Evolutionary conservation across 1,140 invertebrate species (phyloP).

Genomic region (Drosophila ananassae): DNA sequence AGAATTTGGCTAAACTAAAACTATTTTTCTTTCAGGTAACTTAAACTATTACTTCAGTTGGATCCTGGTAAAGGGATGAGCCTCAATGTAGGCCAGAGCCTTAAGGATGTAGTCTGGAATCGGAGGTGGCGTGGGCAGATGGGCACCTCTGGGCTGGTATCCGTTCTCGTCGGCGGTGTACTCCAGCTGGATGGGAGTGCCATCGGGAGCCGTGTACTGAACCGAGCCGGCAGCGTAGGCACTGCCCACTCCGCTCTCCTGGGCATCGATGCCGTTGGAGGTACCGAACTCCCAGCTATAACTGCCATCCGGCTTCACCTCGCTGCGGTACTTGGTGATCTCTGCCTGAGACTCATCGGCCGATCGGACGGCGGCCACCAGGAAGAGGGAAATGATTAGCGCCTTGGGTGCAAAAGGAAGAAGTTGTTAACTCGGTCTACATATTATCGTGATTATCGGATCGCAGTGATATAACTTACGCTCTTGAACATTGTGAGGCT

Average conservation of each 20-base stretch:
- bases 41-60: conserved; percentile 40
- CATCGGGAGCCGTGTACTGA: conserved; percentile 82
- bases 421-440: conserved; percentile 3
- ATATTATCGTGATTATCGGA: conserved; percentile 4
- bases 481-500: conserved; percentile 52
- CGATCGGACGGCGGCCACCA: conserved; percentile 42
- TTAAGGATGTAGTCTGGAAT: conserved; percentile 89
- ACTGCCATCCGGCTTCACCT: conserved; percentile 86
- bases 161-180: conserved; percentile 92
- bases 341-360: conserved; percentile 61
- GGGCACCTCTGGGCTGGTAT: conserved; percentile 89
- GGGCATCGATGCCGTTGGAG: conserved; percentile 86
- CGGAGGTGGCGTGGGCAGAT: conserved; percentile 90
- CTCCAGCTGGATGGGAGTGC: conserved; percentile 84
- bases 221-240: conserved; percentile 57
- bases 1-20: conserved; percentile 38
- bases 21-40: conserved; percentile 16
- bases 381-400: conserved; percentile 47
- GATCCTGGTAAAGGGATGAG: conserved; percentile 83
- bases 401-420: conserved; percentile 20
- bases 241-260: conserved; percentile 85
- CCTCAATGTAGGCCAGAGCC: conserved; percentile 86
- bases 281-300: conserved; percentile 85
- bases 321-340: conserved; percentile 84
- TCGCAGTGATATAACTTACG: conserved; percentile 38